Evolutionary conservation across 2,113 vertebrate genomes (phyloP), one percentile per base, ranked within the genome.

Genomic region (Oryzias woworae): DNA sequence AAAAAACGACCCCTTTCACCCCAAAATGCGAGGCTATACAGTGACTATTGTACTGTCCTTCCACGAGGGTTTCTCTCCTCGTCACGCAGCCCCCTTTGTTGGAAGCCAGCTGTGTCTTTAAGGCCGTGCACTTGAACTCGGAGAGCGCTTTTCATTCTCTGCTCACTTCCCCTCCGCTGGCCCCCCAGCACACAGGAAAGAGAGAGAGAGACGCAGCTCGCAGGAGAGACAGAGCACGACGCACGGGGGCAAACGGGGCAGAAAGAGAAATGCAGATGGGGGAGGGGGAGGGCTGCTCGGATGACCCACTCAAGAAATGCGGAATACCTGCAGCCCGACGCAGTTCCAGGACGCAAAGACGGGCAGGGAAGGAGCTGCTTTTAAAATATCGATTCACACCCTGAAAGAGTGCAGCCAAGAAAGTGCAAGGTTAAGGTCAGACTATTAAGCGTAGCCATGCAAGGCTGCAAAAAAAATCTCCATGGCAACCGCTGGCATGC

Each of bases 91-190:
- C 65, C 20, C 8, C 68, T 78, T 82, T 81, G 79, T 84, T 68
- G 44, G 26, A 51, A 69, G 69, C 76, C 88, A 85, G 84, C 83
- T 87, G 76, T 84, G 81, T 82, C 82, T 87, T 87, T 86, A 85
- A 88, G 78, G 75, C 63, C 2, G 66, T 86, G 88, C 88, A 91
- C 90, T 91, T 92, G 90, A 92, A 90, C 88, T 90, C 85, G 22
- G 81, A 86, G 85, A 84, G 82, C 69, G 83, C 81, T 86, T 87
- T 86, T 87, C 82, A 86, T 83, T 80, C 76, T 82, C 77, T 17
- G 66, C 77, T 75, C 78, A 85, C 85, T 88, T 87, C 87, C 86
- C 89, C 83, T 85, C 69, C n/a, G 71, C 69, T 71, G 81, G 82
- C 83, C 88, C 86, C 87, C 82, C 80, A 85, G 82, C 75, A 84